phyloP scores from a whole-genome alignment of 2,797 vertebrate genomes.

The Vultur gryphus region DNA sequence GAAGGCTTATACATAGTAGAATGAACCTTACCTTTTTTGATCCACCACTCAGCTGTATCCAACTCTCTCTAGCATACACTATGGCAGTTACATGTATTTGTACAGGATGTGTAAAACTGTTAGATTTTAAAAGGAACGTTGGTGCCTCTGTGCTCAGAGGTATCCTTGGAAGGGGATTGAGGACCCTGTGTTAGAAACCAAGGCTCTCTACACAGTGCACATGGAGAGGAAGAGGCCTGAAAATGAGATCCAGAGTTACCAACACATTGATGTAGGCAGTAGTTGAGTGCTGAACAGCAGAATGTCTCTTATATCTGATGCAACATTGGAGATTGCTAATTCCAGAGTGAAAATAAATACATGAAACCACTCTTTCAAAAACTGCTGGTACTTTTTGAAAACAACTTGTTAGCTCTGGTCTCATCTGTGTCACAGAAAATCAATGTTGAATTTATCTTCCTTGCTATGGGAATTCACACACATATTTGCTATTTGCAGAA shows the following conservation, averaged over 20 bases:
- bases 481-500: background rate
- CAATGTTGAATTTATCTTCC: background rate
- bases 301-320: background rate
- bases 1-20: background rate
- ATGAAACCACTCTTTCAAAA: background rate
- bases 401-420: background rate
- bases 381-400: background rate
- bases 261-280: background rate
- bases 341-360: background rate
- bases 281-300: background rate
- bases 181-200: background rate
- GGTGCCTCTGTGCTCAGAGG: background rate
- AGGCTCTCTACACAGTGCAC: background rate
- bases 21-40: background rate
- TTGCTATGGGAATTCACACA: background rate
- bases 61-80: accelerated
- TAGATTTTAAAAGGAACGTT: background rate
- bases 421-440: background rate
- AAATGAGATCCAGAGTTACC: background rate
- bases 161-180: background rate
- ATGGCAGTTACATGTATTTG: background rate
- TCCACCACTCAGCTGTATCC: background rate
- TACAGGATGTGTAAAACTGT: background rate
- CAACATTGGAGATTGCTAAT: background rate
- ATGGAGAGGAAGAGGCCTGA: background rate